These are phyloP conservation scores for Cephus rjabovi DNA, from an alignment of 2,888 invertebrate species.

Conservation along the genomic window DNA sequence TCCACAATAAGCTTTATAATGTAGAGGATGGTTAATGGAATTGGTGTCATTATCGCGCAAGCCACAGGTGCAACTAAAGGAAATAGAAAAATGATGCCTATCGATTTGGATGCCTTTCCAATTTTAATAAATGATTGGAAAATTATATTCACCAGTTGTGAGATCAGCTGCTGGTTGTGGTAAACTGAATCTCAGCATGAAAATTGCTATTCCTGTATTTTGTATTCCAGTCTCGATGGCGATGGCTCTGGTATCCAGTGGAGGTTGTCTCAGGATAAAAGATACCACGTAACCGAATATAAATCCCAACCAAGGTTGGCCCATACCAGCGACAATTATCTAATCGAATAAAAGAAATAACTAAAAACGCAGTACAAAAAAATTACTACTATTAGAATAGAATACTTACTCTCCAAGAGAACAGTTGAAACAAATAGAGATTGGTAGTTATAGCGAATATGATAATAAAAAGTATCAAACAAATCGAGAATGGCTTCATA, in stretches of 20 bases:
- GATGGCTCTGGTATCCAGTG: constrained; percentile 84
- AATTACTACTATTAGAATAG: constrained; percentile 2
- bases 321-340: constrained; percentile 84
- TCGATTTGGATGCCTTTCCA: background rate
- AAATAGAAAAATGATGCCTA: constrained; percentile 22
- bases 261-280: constrained; percentile 72
- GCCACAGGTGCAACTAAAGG: constrained; percentile 87
- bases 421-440: constrained; percentile 87
- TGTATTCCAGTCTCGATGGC: constrained; percentile 94
- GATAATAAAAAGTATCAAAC: constrained; percentile 85
- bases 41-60: constrained; percentile 93
- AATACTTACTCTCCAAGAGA: constrained; percentile 83
- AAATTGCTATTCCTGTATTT: constrained; percentile 93
- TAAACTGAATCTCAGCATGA: constrained; percentile 84
- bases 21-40: constrained; percentile 77
- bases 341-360: constrained; percentile 61
- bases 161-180: constrained; percentile 89
- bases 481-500: constrained; percentile 85
- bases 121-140: background rate
- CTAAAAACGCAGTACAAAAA: background rate
- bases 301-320: constrained; percentile 87
- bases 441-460: constrained; percentile 91
- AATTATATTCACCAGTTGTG: constrained; percentile 75
- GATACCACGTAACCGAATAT: constrained; percentile 76
- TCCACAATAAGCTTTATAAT: constrained; percentile 46